A percentile compares a stretch with the other conserved stretches of the same genome.
Conservation (phyloP, 2,113 vertebrate genomes). For the Perca fluviatilis region DNA sequence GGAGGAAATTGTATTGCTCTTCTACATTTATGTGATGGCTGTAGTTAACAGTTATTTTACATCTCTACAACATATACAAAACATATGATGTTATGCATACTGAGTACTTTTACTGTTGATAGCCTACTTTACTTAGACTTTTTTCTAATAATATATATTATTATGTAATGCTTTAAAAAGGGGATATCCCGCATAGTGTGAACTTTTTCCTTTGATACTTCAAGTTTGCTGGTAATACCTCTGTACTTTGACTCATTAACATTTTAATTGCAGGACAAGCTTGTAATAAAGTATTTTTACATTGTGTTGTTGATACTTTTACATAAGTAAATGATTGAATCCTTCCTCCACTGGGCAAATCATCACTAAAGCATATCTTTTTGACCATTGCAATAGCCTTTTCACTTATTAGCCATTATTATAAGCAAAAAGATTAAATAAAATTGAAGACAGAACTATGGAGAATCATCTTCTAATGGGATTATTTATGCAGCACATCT, state of each 20-base stretch:
- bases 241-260: too few species aligned
- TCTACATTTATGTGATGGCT: not conserved
- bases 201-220: too few species aligned
- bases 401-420: not conserved
- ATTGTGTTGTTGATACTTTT: not conserved
- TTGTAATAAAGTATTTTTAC: not conserved
- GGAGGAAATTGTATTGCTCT: not conserved
- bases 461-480: not conserved
- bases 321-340: not conserved
- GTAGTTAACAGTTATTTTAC: not conserved
- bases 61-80: not conserved
- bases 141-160: not conserved
- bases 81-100: not conserved
- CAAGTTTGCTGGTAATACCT: too few species aligned
- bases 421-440: not conserved
- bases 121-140: not conserved
- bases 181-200: not conserved
- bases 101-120: not conserved
- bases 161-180: not conserved
- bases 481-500: not conserved
- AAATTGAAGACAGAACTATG: not conserved
- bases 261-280: not conserved
- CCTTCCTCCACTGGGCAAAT: not conserved
- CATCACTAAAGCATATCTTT: too few species aligned
- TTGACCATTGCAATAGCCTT: not conserved